Evolutionary conservation across 2,113 vertebrate species (phyloP).

Genomic region (Engraulis encrasicolus): DNA sequence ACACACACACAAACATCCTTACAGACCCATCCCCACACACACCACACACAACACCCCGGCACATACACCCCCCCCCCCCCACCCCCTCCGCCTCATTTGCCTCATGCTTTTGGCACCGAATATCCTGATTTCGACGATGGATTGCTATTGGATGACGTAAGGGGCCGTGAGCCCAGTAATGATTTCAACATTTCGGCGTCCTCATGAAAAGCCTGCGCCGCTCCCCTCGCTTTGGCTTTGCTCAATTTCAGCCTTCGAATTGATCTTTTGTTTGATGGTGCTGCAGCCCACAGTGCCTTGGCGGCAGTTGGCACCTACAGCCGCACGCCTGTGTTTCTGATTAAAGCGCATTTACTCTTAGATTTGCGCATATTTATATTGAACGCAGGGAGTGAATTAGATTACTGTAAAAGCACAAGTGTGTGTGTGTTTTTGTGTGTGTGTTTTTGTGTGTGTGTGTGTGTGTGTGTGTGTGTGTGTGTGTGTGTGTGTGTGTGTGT

Average conservation of each 20-base stretch:
- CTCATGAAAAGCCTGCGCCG: constrained; percentile 27
- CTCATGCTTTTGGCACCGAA: constrained; percentile 31
- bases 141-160: constrained; percentile 40
- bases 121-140: constrained; percentile 33
- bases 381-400: constrained; percentile 27
- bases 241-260: constrained; percentile 21
- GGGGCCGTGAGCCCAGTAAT: constrained; percentile 22
- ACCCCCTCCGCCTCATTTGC: not conserved
- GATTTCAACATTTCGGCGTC: constrained; percentile 21
- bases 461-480: too few species aligned
- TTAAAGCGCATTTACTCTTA: constrained; percentile 40
- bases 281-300: constrained; percentile 11
- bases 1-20: too few species aligned
- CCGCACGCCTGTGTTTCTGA: constrained; percentile 35
- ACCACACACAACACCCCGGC: too few species aligned
- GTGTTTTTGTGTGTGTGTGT: too few species aligned
- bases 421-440: too few species aligned
- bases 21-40: too few species aligned
- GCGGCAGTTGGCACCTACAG: constrained; percentile 31
- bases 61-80: not conserved
- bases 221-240: constrained; percentile 9
- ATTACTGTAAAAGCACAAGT: constrained; percentile 35
- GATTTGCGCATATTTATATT: constrained; percentile 31
- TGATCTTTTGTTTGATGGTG: constrained; percentile 26
- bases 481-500: too few species aligned